Conservation (phyloP, 2,888 invertebrate species). For the Ectemnius cavifrons region DNA sequence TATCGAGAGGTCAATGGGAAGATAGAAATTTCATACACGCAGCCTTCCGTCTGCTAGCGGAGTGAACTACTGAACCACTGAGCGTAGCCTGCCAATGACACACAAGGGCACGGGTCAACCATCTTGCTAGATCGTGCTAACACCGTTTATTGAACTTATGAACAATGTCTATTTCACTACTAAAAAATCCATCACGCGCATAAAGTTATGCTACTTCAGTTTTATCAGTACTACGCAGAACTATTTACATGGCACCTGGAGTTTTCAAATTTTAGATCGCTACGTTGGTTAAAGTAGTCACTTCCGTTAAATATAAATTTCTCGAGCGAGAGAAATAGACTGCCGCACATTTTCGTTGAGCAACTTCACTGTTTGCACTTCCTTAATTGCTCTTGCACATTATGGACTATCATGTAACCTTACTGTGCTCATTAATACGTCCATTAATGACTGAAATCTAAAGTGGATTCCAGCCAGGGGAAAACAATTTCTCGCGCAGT, state of each 20-base stretch:
- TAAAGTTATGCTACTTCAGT: slow-evolving; percentile 13
- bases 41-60: slow-evolving; percentile 58
- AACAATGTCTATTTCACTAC: slow-evolving; percentile 29
- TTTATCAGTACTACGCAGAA: not conserved
- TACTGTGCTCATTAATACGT: too few species aligned
- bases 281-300: slow-evolving; percentile 12
- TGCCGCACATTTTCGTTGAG: not conserved
- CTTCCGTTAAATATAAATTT: slow-evolving; percentile 15
- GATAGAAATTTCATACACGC: slow-evolving; percentile 38
- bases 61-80: slow-evolving; percentile 40
- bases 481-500: too few species aligned
- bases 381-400: not conserved
- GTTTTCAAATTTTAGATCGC: not conserved
- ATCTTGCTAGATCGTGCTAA: slow-evolving; percentile 54
- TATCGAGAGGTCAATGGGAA: slow-evolving; percentile 5
- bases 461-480: too few species aligned
- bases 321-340: not conserved
- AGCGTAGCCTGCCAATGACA: slow-evolving; percentile 71
- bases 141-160: slow-evolving; percentile 24
- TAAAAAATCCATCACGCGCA: slow-evolving; percentile 9
- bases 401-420: too few species aligned
- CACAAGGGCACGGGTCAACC: slow-evolving; percentile 68
- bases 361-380: not conserved
- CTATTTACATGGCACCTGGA: too few species aligned
- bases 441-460: too few species aligned